Evolutionary conservation across 2,888 invertebrate species (phyloP), one percentile per base, ranked within the genome.

Genomic region (Eretmocerus hayati): DNA sequence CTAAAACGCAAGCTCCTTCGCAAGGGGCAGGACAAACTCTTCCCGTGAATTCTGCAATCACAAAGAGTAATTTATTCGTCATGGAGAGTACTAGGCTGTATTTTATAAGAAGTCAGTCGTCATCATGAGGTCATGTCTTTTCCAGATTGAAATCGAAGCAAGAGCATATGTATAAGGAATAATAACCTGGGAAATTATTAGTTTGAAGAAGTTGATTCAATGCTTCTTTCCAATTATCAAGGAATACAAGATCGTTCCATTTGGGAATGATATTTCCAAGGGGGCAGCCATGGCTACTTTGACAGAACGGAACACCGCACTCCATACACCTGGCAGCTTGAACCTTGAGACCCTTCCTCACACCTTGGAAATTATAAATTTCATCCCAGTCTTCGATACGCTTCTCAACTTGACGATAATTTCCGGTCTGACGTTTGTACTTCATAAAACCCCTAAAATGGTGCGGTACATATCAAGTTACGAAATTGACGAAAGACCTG

Each of bases 321-420:
- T 97, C 97, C 97, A 97, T 97, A 68, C 97, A 99, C 36, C 94
- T 80, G 0, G 95, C 93, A 2, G 95, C 93, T 70, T 95, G 95
- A 9, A 86, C 81, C 42, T 86, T 79, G 36, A 99, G 77, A n/a
- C 90, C 91, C 69, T 88, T 87, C 6, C 91, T 83, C 8, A 97
- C 91, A 59, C 85, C 85, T 15, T 78, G 77, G 63, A 84, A 85
- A 69, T 92, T 88, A 75, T 93, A 96, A 56, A 99, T 90, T 77
- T 99, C 99, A 56, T 91, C 85, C 96, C 96, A 99, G 73, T 99
- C 97, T 54, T 90, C 83, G 58, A 90, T 73, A 0, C 99, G 82
- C 59, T 85, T 85, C 45, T 84, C 87, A 0, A 88, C 86, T 31
- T 87, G 81, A 2, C 97, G 83, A 75, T 99, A 99, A 59, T 88